Conservation (phyloP, 2,888 invertebrate species). For the Siphlonurus alternatus region DNA sequence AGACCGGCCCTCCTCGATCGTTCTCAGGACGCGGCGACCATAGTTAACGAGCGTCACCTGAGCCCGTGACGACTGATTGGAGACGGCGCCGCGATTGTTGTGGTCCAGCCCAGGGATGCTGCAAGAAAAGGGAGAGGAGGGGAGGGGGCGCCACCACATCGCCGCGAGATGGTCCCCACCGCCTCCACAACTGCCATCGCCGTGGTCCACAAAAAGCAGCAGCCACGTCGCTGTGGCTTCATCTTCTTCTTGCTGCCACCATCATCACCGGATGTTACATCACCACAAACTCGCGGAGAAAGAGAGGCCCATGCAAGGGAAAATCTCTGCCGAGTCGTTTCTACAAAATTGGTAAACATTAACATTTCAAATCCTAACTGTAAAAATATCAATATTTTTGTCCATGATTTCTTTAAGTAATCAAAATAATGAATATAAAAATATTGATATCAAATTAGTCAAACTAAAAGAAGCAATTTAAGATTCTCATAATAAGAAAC, state of each 20-base stretch:
- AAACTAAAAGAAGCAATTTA: too few relatives aligned
- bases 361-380: too few relatives aligned
- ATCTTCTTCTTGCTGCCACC: neutral
- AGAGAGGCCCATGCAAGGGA: neutral
- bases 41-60: too few relatives aligned
- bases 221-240: neutral
- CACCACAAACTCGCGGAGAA: neutral
- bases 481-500: too few relatives aligned
- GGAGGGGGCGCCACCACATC: neutral
- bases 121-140: neutral
- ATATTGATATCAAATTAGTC: too few relatives aligned
- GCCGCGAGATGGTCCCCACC: neutral
- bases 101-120: neutral
- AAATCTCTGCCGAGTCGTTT: neutral
- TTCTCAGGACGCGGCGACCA: neutral
- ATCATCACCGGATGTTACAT: neutral
- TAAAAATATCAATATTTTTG: too few relatives aligned
- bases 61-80: neutral
- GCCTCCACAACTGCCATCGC: neutral
- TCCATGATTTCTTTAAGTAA: too few relatives aligned
- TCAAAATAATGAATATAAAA: too few relatives aligned
- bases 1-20: too few relatives aligned
- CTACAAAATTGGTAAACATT: neutral
- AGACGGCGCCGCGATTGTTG: neutral
- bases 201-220: too few relatives aligned